Evolutionary conservation across 2,113 vertebrate species (phyloP), one percentile per base, ranked within the genome.

Genomic region (Perca flavescens): DNA sequence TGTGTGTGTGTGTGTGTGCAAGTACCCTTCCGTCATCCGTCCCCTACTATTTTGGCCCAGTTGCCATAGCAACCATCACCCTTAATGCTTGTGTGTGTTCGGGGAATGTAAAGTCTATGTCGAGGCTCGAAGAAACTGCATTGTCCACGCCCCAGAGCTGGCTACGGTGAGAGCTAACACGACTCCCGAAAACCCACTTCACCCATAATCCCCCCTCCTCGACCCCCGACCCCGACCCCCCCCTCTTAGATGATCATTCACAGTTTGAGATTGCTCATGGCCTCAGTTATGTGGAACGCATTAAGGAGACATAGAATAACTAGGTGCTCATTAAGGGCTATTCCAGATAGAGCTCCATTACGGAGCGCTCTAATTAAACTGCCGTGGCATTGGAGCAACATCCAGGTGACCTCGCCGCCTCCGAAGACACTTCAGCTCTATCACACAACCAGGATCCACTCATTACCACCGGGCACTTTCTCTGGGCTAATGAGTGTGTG

Each of bases 1-100:
- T 36, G 25, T 34, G 31, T 5, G 31, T 17, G 40, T 19, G 3
- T 53, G 15, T 53, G 57, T 47, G 36, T 40, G 22, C 15, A 34
- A 47, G 69, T 19, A 47, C 79, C 53, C 66, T 53, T 5, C 46
- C 17, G 14, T 75, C 71, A 31, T 79, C 62, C 74, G 49, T 69
- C 79, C 82, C 21, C 43, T 52, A 80, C 86, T 85, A 88, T 88
- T 94, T 91, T 88, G 86, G 87, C 84, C 72, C 86, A 80, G 92
- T 94, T 93, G 36, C 90, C 74, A 91, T 84, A 56, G 86, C 43
- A 90, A 93, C 92, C 47, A 60, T 21, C 52, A 22, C 69, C 78
- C 80, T 76, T 43, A 43, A 73, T 63, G 66, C 71, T 52, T 8
- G 68, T 75, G 72, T 40, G 79, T 21, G 40, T 86, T 79, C 49